Base-by-base conservation (phyloP, 2,888 invertebrate genomes). In the Stenchaetothrips biformis region DNA sequence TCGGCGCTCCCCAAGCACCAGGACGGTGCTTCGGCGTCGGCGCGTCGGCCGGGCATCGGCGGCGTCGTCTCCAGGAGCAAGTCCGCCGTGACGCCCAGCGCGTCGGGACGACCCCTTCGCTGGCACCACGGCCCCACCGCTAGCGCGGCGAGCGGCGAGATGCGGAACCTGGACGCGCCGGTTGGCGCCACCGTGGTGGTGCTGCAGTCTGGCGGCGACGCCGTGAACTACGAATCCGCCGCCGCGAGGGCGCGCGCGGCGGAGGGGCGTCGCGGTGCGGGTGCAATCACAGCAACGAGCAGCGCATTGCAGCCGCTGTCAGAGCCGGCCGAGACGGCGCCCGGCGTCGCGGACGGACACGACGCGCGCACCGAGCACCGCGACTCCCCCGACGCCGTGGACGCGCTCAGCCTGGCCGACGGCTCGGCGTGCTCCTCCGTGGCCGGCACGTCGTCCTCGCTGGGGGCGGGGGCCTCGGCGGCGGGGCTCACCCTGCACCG, bases 121-220 rank as follows among this genome's bases (percentile, higher is more conserved):
- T 11, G 25, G 67, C 67, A 25, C 25, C 67, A 21, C 67, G 21
- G 11, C 21, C 7, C 62, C n/a, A n/a, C 67, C n/a, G 25, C 67
- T 11, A 21, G 67, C 67, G 67, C 67, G 7, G 9, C 21, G 11
- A 11, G 7, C 67, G 67, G 21, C 67, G 25, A 21, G 67, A 25
- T 25, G 67, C 67, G 67, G 67, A 21, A 11, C 25, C 67, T 25
- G 21, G 67, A 21, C 67, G 21, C 25, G 25, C 67, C 25, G 25
- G 67, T 74, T 8, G 67, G 67, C 67, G 67, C 67, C 67, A 74
- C 67, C 67, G 67, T 74, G 21, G 67, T 74, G 67, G 67, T 74
- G 67, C 67, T 74, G 67, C 67, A 74, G 25, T 74, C 67, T 74
- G 67, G 67, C 67, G 67, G 67, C 67, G 67, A 74, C 67, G 67